Percentiles rank a stretch among this genome's conserved stretches.
These are phyloP conservation scores for Pyrochroa serraticornis DNA, from an alignment of 2,888 invertebrate species.

Conservation along the genomic window DNA sequence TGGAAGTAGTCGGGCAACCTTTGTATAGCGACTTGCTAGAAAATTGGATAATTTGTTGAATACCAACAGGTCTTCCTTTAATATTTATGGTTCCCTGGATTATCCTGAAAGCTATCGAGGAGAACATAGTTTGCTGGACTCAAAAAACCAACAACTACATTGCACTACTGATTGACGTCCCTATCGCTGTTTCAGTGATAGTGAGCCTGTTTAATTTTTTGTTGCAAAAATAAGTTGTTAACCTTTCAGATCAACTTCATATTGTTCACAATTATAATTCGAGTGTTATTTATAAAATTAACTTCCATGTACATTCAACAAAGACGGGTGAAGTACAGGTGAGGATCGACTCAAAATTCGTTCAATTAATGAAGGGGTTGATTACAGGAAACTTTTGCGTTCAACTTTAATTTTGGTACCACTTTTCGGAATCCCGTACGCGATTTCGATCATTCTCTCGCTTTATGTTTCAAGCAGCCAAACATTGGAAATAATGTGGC, in stretches of 20 bases:
- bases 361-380: background rate
- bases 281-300: slow-evolving; percentile 63
- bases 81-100: slow-evolving; percentile 67
- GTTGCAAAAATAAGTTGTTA: background rate
- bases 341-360: slow-evolving; percentile 30
- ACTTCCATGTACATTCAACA: slow-evolving; percentile 65
- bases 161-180: slow-evolving; percentile 63
- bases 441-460: slow-evolving; percentile 63
- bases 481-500: slow-evolving; percentile 64
- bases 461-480: slow-evolving; percentile 57
- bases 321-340: slow-evolving; percentile 66
- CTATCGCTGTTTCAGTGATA: slow-evolving; percentile 64
- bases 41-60: slow-evolving; percentile 7
- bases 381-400: slow-evolving; percentile 62
- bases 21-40: no score
- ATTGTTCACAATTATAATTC: slow-evolving; percentile 67
- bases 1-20: no score
- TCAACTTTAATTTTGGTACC: slow-evolving; percentile 71
- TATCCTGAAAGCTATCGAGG: slow-evolving; percentile 59
- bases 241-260: slow-evolving; percentile 65
- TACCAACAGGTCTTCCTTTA: slow-evolving; percentile 61
- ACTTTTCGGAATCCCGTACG: slow-evolving; percentile 70
- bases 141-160: slow-evolving; percentile 58
- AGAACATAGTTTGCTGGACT: slow-evolving; percentile 68
- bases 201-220: slow-evolving; percentile 55